Evolutionary conservation across 2,797 vertebrate species (phyloP).

Genomic region (Galago senegalensis): DNA sequence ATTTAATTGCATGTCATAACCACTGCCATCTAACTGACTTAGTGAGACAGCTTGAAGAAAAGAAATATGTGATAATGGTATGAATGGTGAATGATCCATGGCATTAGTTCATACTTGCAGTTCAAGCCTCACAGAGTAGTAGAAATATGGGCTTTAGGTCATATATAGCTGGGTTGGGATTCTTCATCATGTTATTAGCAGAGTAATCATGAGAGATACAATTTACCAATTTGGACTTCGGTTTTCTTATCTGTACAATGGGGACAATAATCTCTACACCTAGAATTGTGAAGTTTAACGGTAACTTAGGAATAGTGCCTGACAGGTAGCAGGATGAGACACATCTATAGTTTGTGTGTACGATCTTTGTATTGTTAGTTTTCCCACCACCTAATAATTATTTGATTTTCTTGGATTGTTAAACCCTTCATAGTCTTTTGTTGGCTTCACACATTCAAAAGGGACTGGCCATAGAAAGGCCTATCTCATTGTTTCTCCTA

Average conservation of each 20-base stretch:
- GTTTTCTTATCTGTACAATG: conserved; percentile 55
- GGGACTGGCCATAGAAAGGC: not conserved
- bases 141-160: not conserved
- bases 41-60: conserved; percentile 39
- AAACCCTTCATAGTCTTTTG: not conserved
- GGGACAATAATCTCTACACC: not conserved
- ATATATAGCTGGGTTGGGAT: not conserved
- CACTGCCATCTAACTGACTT: conserved; percentile 33
- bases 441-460: not conserved
- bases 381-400: conserved; percentile 27
- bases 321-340: not conserved
- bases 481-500: not conserved
- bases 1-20: conserved; percentile 64
- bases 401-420: conserved; percentile 48
- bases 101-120: not conserved
- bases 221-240: not conserved
- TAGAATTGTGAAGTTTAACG: not conserved
- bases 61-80: not conserved
- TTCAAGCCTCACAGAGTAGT: not conserved
- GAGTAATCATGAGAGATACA: not conserved
- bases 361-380: not conserved
- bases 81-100: conserved; percentile 6
- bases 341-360: not conserved
- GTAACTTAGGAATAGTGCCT: not conserved
- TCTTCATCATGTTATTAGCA: conserved; percentile 27